Evolutionary conservation across 2,888 invertebrate genomes (phyloP).

Genomic region (Caenorhabditis virilis): DNA sequence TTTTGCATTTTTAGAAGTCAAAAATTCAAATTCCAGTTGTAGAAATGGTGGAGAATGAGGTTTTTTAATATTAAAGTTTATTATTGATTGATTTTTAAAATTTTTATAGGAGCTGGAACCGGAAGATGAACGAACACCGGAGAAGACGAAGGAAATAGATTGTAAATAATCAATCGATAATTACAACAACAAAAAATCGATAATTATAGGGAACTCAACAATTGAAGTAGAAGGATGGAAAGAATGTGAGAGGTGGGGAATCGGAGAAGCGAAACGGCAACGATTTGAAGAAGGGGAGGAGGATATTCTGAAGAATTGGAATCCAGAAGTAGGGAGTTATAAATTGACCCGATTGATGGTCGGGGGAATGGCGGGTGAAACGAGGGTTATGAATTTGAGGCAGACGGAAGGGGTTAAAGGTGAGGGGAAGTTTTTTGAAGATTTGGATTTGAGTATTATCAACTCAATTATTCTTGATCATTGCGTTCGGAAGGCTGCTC

Average conservation of each 20-base stretch:
- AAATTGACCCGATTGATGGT: background rate
- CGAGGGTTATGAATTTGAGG: background rate
- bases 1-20: background rate
- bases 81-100: no score
- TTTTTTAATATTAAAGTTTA: no score
- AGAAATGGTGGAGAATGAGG: no score
- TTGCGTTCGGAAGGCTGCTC: no score
- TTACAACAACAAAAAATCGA: no score
- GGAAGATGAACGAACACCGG: background rate
- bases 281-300: background rate
- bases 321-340: background rate
- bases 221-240: constrained; percentile 20
- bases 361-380: background rate
- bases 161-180: background rate
- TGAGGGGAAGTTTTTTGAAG: no score
- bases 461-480: no score
- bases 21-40: no score
- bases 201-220: no score
- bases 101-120: no score
- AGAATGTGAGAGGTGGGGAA: constrained; percentile 16
- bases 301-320: constrained; percentile 3
- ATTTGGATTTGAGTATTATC: no score
- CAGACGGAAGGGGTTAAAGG: no score
- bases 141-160: background rate
- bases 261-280: constrained; percentile 5